A percentile compares a stretch with the other conserved stretches of the same genome.
Evolutionary conservation across 2,113 vertebrate species (phyloP).

Genomic region (Lonchura striata): DNA sequence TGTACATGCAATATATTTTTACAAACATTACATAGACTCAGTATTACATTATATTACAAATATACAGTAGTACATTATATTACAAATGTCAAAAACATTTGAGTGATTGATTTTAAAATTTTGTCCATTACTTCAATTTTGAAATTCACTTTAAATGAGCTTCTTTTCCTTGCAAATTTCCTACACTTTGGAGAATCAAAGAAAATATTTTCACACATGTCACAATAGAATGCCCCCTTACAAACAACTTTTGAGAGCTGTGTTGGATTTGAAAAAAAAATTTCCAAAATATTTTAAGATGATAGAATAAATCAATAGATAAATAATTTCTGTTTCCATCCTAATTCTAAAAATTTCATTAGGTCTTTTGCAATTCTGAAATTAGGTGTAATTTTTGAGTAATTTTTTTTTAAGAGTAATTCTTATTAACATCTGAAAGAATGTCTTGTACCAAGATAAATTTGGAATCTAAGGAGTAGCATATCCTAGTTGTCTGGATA

Average conservation of each 20-base stretch:
- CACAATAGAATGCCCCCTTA: fast-evolving
- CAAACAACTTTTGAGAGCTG: background rate
- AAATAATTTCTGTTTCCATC: background rate
- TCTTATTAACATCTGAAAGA: background rate
- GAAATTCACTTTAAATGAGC: background rate
- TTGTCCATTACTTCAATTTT: background rate
- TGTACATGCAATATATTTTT: background rate
- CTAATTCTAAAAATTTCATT: background rate
- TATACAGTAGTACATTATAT: too few species aligned
- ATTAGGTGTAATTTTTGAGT: background rate
- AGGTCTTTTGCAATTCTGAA: background rate
- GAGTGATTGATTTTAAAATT: background rate
- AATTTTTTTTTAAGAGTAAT: background rate
- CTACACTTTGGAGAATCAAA: background rate
- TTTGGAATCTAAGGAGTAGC: background rate
- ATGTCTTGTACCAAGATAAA: background rate
- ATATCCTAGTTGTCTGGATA: background rate
- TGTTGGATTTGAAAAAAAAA: background rate
- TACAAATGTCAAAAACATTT: background rate
- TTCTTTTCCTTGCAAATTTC: background rate
- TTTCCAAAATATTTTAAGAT: background rate
- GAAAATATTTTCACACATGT: background rate
- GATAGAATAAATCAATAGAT: background rate
- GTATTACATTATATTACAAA: too few species aligned
- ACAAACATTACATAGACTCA: background rate